Base-by-base conservation (phyloP, 2,113 vertebrate genomes). In the Nesogale talazaci region DNA sequence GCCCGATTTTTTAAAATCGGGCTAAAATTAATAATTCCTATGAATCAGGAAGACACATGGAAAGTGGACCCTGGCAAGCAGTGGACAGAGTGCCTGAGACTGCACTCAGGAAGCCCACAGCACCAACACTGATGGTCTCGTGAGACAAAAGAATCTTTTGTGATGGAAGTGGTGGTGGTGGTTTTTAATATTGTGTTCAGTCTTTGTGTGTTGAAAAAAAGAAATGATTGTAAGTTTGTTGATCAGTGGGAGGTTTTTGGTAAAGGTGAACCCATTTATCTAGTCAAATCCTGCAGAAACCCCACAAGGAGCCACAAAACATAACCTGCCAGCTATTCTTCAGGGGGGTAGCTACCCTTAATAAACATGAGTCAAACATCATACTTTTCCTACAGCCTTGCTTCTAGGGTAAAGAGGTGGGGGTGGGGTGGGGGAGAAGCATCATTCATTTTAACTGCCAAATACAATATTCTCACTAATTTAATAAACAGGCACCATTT, bases 371-470 rank as follows among this genome's bases (percentile, higher is more conserved):
- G 95, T 97, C 97, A 97, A 91, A 96, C 90, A 93, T 95, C 94
- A 96, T 23, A 94, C 22, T 93, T 94, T 89, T 95, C 95, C 95
- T 96, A 95, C 72, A 87, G 38, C 59, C 96, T 96, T 96, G 84
- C 89, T 97, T 93, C 93, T 91, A 88, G 86, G 92, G 91, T 52
- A 75, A 89, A 5, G 17, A 22, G 46, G 46, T 52, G 46, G 6
- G 14, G 46, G 46, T 52, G 46, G 46, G 46, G 46, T 52, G 46
- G 46, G 46, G 23, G n/a, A 42, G 95, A 95, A 97, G 95, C 95
- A 98, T 95, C 95, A 97, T 97, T 97, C 97, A 97, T 97, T 97
- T 94, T 92, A 97, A 90, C 95, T 97, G 97, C 96, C 97, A 98
- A 92, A 96, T 97, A 97, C 94, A 96, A 93, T 89, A 92, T 86